Percentiles rank a stretch among this genome's conserved stretches.
Evolutionary conservation across 2,113 vertebrate genomes (phyloP).

Genomic region (Rhabdornis inornatus): DNA sequence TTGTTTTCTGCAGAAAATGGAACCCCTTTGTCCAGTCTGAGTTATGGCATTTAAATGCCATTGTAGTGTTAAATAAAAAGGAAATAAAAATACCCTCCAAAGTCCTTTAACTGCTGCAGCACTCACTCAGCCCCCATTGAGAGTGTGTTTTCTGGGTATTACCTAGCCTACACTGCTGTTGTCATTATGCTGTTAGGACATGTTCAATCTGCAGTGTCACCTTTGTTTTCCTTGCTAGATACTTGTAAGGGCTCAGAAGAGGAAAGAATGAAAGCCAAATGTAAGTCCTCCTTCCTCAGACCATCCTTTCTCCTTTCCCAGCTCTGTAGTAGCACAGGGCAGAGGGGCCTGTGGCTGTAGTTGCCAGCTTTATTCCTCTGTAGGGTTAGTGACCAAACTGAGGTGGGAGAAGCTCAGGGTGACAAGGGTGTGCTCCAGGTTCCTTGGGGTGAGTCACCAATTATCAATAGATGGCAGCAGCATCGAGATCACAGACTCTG

Average conservation of each 20-base stretch:
- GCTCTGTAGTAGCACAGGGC: background rate
- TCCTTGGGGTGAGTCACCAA: background rate
- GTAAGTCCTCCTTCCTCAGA: background rate
- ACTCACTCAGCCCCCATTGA: background rate
- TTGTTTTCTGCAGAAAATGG: slow-evolving; percentile 13
- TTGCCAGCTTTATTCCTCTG: background rate
- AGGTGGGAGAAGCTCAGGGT: background rate
- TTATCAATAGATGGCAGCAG: background rate
- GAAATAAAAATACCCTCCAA: background rate
- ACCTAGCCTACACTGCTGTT: background rate
- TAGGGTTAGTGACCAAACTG: background rate
- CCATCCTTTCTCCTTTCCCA: background rate
- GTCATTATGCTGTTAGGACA: background rate
- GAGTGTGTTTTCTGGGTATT: background rate
- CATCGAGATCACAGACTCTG: background rate
- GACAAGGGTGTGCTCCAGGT: background rate
- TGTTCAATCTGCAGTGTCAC: background rate
- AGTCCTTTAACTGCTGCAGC: background rate
- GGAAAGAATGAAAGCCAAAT: background rate
- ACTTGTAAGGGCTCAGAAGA: background rate
- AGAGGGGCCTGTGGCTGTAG: background rate
- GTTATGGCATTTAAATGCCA: background rate
- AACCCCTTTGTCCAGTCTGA: background rate
- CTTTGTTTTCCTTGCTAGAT: background rate
- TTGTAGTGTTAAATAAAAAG: background rate